Evolutionary conservation across 30 jellyfish, hydroid and myxozoan genomes (phyloP).

Genomic region (Hydractinia symbiolongicarpus): DNA sequence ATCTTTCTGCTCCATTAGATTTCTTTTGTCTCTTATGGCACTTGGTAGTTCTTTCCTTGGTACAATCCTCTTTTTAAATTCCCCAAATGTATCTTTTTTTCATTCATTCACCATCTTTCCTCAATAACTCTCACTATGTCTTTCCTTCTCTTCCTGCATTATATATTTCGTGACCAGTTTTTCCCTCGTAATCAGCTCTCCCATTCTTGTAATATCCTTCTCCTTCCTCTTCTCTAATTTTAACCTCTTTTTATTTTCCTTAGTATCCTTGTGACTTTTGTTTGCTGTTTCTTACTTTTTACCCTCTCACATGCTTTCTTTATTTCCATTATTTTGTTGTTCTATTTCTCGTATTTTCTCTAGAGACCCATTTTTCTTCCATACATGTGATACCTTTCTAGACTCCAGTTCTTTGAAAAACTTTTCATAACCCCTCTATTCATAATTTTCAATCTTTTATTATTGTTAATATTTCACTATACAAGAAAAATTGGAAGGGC

Average conservation of each 20-base stretch:
- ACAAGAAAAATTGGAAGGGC: no score
- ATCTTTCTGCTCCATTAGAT: background rate
- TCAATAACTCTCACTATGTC: no score
- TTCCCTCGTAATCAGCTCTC: background rate
- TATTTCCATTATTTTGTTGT: background rate
- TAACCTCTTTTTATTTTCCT: slow-evolving; percentile 2
- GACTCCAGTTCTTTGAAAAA: background rate
- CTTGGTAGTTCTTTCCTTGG: background rate
- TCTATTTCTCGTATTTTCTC: no score
- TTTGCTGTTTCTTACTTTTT: background rate
- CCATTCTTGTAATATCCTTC: no score
- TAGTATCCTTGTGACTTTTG: background rate
- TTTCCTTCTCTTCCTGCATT: background rate
- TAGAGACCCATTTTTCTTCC: slow-evolving; percentile 4
- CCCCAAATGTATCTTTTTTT: background rate
- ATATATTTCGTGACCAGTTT: background rate
- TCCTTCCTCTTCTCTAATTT: background rate
- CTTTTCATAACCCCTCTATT: no score
- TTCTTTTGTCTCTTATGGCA: background rate
- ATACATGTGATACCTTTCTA: background rate
- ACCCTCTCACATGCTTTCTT: background rate
- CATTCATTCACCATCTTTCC: background rate
- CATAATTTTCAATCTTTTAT: no score
- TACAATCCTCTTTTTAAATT: background rate
- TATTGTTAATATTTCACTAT: no score